phyloP scores from a whole-genome alignment of 2,113 vertebrate genomes.

The Scomber japonicus region DNA sequence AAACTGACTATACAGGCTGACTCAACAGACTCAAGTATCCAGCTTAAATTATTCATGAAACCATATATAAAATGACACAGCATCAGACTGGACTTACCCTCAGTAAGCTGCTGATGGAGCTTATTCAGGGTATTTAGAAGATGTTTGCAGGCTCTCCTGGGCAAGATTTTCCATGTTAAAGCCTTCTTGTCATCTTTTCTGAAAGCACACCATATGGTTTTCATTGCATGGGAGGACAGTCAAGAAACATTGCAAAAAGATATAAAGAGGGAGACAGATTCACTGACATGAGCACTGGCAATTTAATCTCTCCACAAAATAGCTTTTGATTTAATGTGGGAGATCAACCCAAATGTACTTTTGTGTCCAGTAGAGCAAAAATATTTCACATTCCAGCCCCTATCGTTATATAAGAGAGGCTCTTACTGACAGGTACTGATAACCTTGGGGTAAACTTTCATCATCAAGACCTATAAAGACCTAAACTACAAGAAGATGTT shows the following conservation, averaged over 20 bases:
- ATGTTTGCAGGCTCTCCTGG: slow-evolving; percentile 97
- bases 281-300: slow-evolving; percentile 58
- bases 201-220: slow-evolving; percentile 76
- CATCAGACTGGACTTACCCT: slow-evolving; percentile 88
- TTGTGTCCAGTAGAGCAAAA: slow-evolving; percentile 19
- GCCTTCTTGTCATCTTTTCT: slow-evolving; percentile 96
- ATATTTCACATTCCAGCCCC: slow-evolving; percentile 67
- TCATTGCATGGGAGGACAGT: slow-evolving; percentile 60
- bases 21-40: slow-evolving; percentile 46
- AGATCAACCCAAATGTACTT: slow-evolving; percentile 22
- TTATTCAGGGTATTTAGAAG: slow-evolving; percentile 93
- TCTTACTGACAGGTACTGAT: slow-evolving; percentile 28
- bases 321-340: slow-evolving; percentile 50
- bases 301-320: slow-evolving; percentile 49
- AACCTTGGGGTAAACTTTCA: slow-evolving; percentile 27
- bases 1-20: slow-evolving; percentile 41
- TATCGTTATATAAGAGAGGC: slow-evolving; percentile 50
- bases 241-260: slow-evolving; percentile 40
- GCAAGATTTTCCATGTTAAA: slow-evolving; percentile 95
- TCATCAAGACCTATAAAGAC: slow-evolving; percentile 4
- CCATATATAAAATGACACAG: slow-evolving; percentile 47
- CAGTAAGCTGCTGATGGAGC: slow-evolving; percentile 92
- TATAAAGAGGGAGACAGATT: slow-evolving; percentile 42
- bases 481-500: not conserved
- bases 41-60: slow-evolving; percentile 67